Percentiles rank a stretch among this genome's conserved stretches.
These are phyloP conservation scores for Oceanodroma leucorhoa DNA, from an alignment of 2,797 vertebrate species.

Conservation along the genomic window DNA sequence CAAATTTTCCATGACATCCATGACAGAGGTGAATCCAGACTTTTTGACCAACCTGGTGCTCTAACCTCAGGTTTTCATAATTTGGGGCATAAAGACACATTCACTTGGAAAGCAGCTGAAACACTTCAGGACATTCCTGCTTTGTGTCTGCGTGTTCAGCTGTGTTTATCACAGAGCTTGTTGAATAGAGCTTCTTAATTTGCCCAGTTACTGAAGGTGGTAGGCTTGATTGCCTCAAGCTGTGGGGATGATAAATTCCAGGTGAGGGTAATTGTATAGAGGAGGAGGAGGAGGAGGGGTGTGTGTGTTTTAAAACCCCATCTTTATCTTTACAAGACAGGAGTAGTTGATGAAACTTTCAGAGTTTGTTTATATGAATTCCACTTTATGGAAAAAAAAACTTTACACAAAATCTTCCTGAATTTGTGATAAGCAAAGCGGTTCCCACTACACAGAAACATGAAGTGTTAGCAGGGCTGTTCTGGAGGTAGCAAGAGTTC, in stretches of 20 bases:
- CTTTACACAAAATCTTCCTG: neutral
- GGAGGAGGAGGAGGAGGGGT: rapidly evolving
- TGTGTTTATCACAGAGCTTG: neutral
- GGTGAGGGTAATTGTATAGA: neutral
- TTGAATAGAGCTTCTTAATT: neutral
- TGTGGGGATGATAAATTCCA: neutral
- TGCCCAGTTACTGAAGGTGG: neutral
- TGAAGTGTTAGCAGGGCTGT: neutral
- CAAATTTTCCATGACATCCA: neutral
- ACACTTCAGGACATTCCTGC: neutral
- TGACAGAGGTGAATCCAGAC: neutral
- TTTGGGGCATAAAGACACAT: neutral
- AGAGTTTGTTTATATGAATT: neutral
- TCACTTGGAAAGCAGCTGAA: neutral
- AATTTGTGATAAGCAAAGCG: neutral
- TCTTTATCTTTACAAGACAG: neutral
- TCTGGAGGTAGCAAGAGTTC: neutral
- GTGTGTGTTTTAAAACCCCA: neutral
- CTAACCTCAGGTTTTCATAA: neutral
- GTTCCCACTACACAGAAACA: neutral
- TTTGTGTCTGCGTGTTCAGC: neutral
- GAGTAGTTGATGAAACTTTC: neutral
- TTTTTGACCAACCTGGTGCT: neutral
- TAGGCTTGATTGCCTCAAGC: neutral
- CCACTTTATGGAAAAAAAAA: rapidly evolving